Conservation (phyloP, 2,113 vertebrate species). For the Vireo altiloquus region DNA sequence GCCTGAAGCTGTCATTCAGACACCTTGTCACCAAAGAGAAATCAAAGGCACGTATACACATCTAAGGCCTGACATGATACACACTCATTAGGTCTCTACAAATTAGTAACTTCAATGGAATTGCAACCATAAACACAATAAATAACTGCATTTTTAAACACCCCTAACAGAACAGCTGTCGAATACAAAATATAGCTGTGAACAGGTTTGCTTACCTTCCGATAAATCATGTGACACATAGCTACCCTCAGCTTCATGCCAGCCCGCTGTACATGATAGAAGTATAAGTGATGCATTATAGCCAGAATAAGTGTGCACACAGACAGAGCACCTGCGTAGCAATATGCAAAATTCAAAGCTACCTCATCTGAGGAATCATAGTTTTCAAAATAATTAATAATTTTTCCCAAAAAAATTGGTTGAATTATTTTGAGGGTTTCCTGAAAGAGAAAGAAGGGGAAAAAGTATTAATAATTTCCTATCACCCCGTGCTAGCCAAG, state of each 20-base stretch:
- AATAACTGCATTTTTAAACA: neutral
- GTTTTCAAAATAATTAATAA: slow-evolving; percentile 85
- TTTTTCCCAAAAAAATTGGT: slow-evolving; percentile 84
- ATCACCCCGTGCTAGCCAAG: neutral
- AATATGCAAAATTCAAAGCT: slow-evolving; percentile 64
- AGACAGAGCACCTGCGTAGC: slow-evolving; percentile 74
- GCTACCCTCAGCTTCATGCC: slow-evolving; percentile 91
- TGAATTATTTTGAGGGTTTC: slow-evolving; percentile 83
- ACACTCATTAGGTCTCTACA: neutral
- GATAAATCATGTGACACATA: slow-evolving; percentile 94
- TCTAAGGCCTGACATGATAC: neutral
- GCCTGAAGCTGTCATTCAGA: neutral
- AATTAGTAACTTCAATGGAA: neutral
- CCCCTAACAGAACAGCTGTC: neutral
- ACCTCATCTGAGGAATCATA: slow-evolving; percentile 15
- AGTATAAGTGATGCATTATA: slow-evolving; percentile 85
- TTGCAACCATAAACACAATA: neutral
- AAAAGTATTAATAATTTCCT: neutral
- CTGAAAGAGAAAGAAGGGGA: slow-evolving; percentile 59
- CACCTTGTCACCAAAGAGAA: neutral
- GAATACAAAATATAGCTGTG: neutral
- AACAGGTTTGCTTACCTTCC: slow-evolving; percentile 78
- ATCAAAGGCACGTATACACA: neutral
- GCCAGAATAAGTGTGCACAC: slow-evolving; percentile 75
- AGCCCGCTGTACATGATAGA: slow-evolving; percentile 83